Evolutionary conservation across 2,888 invertebrate genomes (phyloP), one percentile per base, ranked within the genome.

Genomic region (Omphaloscelis lunosa): DNA sequence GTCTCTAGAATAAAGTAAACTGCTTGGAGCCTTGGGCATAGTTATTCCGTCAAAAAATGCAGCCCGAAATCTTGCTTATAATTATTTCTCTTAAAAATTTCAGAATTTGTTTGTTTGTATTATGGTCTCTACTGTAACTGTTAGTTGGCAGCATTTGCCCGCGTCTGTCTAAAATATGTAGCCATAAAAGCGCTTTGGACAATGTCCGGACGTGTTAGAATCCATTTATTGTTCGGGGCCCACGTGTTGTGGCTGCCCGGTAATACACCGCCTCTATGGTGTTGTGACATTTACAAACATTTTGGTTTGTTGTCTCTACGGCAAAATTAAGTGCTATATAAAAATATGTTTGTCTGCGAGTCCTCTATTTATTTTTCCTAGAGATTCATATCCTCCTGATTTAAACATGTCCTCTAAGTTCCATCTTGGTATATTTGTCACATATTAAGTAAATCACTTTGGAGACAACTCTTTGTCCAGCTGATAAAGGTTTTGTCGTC

Each of bases 191-290:
- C 91, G 89, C 90, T 90, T 92, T 91, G 92, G 92, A 93, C 94
- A 93, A 93, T 94, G 93, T 94, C 91, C 93, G 92, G 92, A 94
- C 92, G 92, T 94, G 95, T 95, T 92, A 92, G 94, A 93, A 93
- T 92, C 90, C 94, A 92, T 96, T 95, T 95, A 95, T 95, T 94
- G 94, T 93, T 91, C 89, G 80, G 84, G 86, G 89, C 91, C 92
- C 91, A 92, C 93, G 93, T 93, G 94, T 92, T 92, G 92, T 89
- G 91, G 89, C 87, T 91, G 88, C 84, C 86, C 87, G 88, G 89
- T 88, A 91, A 89, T 91, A 92, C 92, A 92, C 91, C 89, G 92
- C 93, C 93, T 92, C 93, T 92, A 91, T 89, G 89, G 87, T 89
- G 81, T 72, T 85, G 75, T 90, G 89, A 92, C 92, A 93, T 92